Conservation (phyloP, 2,113 vertebrate species). For the Marcusenius ussheri region DNA sequence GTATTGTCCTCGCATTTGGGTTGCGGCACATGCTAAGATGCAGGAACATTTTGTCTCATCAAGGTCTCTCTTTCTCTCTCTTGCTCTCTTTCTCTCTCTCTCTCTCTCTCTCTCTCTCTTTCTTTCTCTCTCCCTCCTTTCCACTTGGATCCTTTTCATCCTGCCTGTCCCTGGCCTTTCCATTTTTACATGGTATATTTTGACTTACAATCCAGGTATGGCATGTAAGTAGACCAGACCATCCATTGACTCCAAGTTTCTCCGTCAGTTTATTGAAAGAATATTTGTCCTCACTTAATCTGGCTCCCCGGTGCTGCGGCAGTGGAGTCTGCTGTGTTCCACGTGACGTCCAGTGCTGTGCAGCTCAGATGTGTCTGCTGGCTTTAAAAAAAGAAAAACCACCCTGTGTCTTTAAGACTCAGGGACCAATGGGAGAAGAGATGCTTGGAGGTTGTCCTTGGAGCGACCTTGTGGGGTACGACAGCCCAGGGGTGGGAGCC, state of each 20-base stretch:
- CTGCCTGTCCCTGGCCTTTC: neutral
- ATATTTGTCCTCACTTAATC: neutral
- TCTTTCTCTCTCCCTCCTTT: neutral
- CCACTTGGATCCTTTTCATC: neutral
- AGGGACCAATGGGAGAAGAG: constrained; percentile 54
- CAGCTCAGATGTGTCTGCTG: neutral
- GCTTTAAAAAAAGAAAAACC: neutral
- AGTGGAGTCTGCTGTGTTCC: neutral
- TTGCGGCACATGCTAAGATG: neutral
- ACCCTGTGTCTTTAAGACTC: constrained; percentile 60
- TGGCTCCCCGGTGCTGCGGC: neutral
- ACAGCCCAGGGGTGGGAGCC: constrained; percentile 30
- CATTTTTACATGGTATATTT: neutral
- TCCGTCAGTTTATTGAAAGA: neutral
- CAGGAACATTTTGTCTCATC: neutral
- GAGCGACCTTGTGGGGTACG: constrained; percentile 60
- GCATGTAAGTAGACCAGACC: neutral
- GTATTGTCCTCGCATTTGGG: neutral
- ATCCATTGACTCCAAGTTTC: neutral
- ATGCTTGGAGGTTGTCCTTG: constrained; percentile 61
- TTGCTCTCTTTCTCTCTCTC: neutral
- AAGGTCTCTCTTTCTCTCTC: neutral
- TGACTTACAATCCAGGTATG: neutral
- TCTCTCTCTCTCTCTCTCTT: neutral
- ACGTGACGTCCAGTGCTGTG: neutral